phyloP scores from a whole-genome alignment of 2,113 vertebrate species.

The Pholis gunnellus region DNA sequence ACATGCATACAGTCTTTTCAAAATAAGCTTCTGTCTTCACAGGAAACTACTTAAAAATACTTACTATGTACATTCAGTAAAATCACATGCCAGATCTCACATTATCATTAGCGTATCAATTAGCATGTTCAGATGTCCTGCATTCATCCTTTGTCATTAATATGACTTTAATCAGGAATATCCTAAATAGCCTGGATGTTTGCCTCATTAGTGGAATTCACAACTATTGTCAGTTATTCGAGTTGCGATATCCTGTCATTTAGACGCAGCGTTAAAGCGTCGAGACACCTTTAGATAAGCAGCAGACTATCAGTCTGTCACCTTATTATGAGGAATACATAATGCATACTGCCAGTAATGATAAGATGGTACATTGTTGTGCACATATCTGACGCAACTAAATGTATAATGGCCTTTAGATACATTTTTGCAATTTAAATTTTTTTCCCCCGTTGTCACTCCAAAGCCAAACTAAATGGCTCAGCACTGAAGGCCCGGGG shows the following conservation, averaged over 20 bases:
- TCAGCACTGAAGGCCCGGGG: background rate
- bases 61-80: too few species aligned
- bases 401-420: background rate
- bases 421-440: background rate
- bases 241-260: background rate
- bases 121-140: too few species aligned
- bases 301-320: background rate
- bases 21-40: too few species aligned
- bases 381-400: background rate
- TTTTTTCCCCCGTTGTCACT: background rate
- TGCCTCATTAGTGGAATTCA: slow-evolving; percentile 18
- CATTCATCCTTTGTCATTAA: background rate
- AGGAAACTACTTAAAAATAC: too few species aligned
- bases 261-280: background rate
- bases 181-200: background rate
- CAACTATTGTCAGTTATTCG: background rate
- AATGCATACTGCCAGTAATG: background rate
- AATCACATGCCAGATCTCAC: too few species aligned
- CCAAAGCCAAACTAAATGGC: background rate
- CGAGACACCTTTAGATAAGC: background rate
- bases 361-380: background rate
- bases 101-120: too few species aligned
- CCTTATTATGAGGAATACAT: background rate
- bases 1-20: too few species aligned
- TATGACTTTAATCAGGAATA: too few species aligned